Percentiles rank a stretch among this genome's conserved stretches.
phyloP scores from a whole-genome alignment of 2,888 invertebrate genomes.

The Rhingia campestris region DNA sequence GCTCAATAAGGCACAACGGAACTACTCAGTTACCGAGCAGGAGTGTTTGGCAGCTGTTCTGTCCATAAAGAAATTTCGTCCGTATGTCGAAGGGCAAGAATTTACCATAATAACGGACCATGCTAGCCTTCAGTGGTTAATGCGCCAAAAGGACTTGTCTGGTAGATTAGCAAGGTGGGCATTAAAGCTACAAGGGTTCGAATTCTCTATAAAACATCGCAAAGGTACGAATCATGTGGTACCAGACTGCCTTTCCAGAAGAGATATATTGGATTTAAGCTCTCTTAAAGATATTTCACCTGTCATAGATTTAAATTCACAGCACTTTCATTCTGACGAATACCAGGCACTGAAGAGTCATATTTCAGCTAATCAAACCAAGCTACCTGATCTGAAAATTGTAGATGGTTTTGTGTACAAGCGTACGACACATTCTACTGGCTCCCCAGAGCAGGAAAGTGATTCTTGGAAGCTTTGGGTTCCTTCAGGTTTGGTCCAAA shows the following conservation, averaged over 20 bases:
- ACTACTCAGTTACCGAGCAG: constrained; percentile 18
- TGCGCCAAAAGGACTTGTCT: constrained; percentile 75
- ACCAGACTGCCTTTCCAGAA: constrained; percentile 75
- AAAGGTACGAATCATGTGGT: constrained; percentile 75
- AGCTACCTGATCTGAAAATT: no score
- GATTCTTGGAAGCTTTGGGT: no score
- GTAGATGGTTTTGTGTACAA: no score
- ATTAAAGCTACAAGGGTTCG: constrained; percentile 74
- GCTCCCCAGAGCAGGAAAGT: no score
- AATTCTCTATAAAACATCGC: constrained; percentile 73
- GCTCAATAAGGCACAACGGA: constrained; percentile 31
- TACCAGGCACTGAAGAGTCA: no score
- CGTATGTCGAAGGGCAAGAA: constrained; percentile 56
- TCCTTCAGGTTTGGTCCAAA: no score
- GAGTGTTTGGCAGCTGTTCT: constrained; percentile 52
- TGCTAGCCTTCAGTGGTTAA: constrained; percentile 76
- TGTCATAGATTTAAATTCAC: no score
- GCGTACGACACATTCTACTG: no score
- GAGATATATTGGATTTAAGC: constrained; percentile 31
- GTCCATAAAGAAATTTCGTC: constrained; percentile 45
- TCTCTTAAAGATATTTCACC: not conserved
- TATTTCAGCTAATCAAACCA: no score
- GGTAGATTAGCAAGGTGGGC: constrained; percentile 76
- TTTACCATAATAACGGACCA: constrained; percentile 75
- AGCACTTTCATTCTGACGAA: no score